Base-by-base conservation (phyloP, 2,113 vertebrate species). In the Channa argus region DNA sequence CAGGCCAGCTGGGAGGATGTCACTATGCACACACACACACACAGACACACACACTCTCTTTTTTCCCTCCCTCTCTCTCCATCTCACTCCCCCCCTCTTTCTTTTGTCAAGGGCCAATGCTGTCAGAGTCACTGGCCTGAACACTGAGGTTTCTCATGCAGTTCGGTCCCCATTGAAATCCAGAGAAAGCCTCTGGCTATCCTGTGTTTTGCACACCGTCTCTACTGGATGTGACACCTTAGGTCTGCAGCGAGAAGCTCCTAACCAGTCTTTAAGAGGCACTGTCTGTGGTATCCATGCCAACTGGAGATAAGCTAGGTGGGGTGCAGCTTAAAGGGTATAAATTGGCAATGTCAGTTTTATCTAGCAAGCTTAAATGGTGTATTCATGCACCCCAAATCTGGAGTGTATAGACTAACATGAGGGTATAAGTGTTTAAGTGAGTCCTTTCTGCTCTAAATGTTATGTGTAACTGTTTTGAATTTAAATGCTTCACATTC, bases 1-100 rank as follows among this genome's bases (percentile, higher is more conserved):
- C 81, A 65, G 84, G 86, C 88, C 88, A 93, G 91, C 91, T 93
- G 91, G 86, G 90, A 91, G 92, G 92, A 91, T 90, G 87, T 93
- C 85, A 93, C 85, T 77, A 64, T 80, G 77, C 82, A 83, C 60
- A 24, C 24, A 24, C 24, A 24, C 24, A 24, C 24, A 24, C 24
- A 24, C 1, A 24, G 24, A 24, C 24, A 24, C 24, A 24, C 24
- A 24, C 24, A 24, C 24, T 60, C 71, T 15, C 67, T n/a, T 63
- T 24, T 24, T 79, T 63, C 73, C 9, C 54, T 34, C 46, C 39
- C 52, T 51, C 43, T 51, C 44, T 49, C 53, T 38, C 51, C 24
- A 24, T 24, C 82, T 63, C 73, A 8, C 54, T 34, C 46, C 39
- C 52, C 46, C 63, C 50, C 47, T 73, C 59, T 63, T 38, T 79